A percentile compares a stretch with the other conserved stretches of the same genome.
These are phyloP conservation scores for Melanotaenia boesemani DNA, from an alignment of 2,797 vertebrate species.

Conservation along the genomic window DNA sequence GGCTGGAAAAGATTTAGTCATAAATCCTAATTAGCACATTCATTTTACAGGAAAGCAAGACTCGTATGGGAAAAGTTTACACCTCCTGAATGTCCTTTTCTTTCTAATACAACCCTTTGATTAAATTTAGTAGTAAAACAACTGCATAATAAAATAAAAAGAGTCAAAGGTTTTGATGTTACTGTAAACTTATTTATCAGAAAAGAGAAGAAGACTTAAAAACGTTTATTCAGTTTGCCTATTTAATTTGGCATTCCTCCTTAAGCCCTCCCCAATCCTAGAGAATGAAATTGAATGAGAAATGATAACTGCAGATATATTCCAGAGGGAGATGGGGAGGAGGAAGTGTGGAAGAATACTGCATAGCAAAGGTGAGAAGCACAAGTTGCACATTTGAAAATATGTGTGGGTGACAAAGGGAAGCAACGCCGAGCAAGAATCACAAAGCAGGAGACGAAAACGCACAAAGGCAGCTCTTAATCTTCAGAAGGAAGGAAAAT, in stretches of 20 bases:
- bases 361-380: conserved; percentile 40
- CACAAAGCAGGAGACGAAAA: conserved; percentile 36
- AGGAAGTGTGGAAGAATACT: conserved; percentile 15
- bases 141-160: neutral
- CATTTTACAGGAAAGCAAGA: neutral
- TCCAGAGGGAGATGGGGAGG: conserved; percentile 30
- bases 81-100: neutral
- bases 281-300: conserved; percentile 49
- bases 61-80: neutral
- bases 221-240: conserved; percentile 44
- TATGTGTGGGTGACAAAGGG: conserved; percentile 54
- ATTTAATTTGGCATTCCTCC: conserved; percentile 48
- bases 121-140: neutral
- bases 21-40: neutral
- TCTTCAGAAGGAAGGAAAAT: conserved; percentile 51
- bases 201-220: neutral
- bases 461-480: conserved; percentile 42
- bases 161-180: conserved; percentile 6
- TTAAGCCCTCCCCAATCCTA: conserved; percentile 23
- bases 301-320: conserved; percentile 49
- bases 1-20: neutral
- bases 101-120: conserved; percentile 4
- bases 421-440: conserved; percentile 25
- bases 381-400: conserved; percentile 40
- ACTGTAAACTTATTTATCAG: conserved; percentile 2